A percentile compares a stretch with the other conserved stretches of the same genome.
phyloP scores from a whole-genome alignment of 2,888 invertebrate genomes.

The Ellobium chinense region DNA sequence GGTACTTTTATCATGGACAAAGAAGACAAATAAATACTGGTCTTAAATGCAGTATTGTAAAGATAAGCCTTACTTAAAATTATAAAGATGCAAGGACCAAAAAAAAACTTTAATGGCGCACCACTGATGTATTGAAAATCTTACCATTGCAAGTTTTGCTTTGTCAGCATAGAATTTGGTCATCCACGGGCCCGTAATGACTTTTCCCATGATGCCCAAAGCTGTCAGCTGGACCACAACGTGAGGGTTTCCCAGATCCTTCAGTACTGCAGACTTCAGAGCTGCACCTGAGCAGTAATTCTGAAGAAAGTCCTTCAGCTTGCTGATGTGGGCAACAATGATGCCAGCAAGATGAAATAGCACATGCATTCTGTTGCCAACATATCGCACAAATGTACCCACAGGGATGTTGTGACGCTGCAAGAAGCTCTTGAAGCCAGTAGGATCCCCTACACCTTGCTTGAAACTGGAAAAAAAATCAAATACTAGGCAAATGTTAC shows the following conservation, averaged over 20 bases:
- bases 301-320: conserved; percentile 1
- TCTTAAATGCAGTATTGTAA: too few relatives aligned
- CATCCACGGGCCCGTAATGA: conserved; percentile 26
- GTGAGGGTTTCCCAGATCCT: neutral
- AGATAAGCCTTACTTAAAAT: too few relatives aligned
- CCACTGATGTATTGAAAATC: too few relatives aligned
- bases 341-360: conserved; percentile 18
- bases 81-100: too few relatives aligned
- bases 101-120: too few relatives aligned
- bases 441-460: conserved; percentile 8
- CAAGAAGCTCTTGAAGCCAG: neutral
- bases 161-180: neutral
- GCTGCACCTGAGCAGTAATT: neutral
- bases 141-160: neutral
- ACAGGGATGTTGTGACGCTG: neutral
- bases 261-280: neutral
- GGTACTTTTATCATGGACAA: too few relatives aligned
- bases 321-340: neutral
- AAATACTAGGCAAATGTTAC: neutral
- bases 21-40: too few relatives aligned
- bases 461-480: conserved; percentile 13
- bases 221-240: neutral
- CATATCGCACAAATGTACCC: conserved; percentile 12
- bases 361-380: conserved; percentile 15
- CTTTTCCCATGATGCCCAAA: neutral